Percentiles rank a stretch among this genome's conserved stretches.
Evolutionary conservation across 2,797 vertebrate genomes (phyloP).

Genomic region (Tenualosa thibaudeaui): DNA sequence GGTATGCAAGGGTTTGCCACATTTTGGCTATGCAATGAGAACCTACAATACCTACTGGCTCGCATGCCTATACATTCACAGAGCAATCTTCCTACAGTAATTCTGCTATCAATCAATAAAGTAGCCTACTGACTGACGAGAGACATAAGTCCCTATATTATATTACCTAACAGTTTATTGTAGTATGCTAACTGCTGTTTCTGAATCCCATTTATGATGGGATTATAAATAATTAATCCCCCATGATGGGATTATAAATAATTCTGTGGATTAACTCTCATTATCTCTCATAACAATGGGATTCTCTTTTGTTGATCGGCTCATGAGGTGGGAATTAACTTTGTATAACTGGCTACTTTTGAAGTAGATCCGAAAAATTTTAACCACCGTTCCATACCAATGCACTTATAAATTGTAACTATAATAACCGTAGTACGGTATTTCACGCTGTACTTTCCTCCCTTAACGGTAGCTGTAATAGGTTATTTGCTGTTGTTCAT

Average conservation of each 20-base stretch:
- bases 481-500: too few relatives aligned
- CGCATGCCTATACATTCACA: background rate
- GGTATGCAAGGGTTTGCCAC: background rate
- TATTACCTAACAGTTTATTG: background rate
- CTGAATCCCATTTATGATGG: background rate
- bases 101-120: background rate
- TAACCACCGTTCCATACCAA: too few relatives aligned
- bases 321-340: too few relatives aligned
- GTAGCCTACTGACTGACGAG: background rate
- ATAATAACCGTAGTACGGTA: too few relatives aligned
- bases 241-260: background rate
- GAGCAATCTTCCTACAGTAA: background rate
- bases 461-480: too few relatives aligned
- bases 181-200: background rate
- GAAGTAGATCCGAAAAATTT: too few relatives aligned
- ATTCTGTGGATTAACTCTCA: background rate
- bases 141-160: background rate
- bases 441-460: too few relatives aligned
- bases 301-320: too few relatives aligned
- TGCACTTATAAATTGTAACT: too few relatives aligned
- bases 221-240: background rate
- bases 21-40: background rate
- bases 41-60: background rate
- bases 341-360: too few relatives aligned
- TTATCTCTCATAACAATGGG: too few relatives aligned